Evolutionary conservation across 2,888 invertebrate genomes (phyloP), one percentile per base, ranked within the genome.

Genomic region (Anthophora plumipes): DNA sequence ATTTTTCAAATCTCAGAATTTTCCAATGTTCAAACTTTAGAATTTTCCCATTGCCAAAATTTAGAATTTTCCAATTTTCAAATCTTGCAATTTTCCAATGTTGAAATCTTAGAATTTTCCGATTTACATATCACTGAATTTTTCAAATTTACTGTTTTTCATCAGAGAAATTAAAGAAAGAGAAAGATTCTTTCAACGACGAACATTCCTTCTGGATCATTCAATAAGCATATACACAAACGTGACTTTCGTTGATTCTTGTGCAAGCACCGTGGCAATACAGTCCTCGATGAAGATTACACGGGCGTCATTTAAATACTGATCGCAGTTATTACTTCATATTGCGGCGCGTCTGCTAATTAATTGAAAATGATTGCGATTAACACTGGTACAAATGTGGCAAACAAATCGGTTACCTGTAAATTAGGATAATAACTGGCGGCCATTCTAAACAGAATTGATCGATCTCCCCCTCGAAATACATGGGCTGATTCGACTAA

Each of bases 291-390:
- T 60, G 74, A 75, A 67, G 67, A 54, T 77, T 67, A 46, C 43
- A 48, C 20, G 54, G 12, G 39, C 17, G 1, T 17, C 46, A 25
- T 60, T 77, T 79, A 59, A 77, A 77, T 37, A 77, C 39, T 55
- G 77, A 77, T 69, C 50, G 63, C 25, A 76, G 52, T 70, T 77
- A 66, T 79, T 60, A 60, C 64, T 60, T 64, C 59, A 54, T 79
- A 64, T 37, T 48, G 70, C 52, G 59, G 64, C 46, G 9, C 8
- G 77, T 25, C 1, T 20, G 11, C 46, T 79, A 79, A 79, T 79
- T 79, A 79, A 77, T 76, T 79, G 77, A 66, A 71, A 79, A 70
- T 77, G 60, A 77, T 77, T 67, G 70, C 20, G 78, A 31, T 37
- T 66, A 77, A 70, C 48, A 52, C 54, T 22, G 52, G 50, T 57